Conservation (phyloP, 2,888 invertebrate species). For the Sarcophaga variegata region DNA sequence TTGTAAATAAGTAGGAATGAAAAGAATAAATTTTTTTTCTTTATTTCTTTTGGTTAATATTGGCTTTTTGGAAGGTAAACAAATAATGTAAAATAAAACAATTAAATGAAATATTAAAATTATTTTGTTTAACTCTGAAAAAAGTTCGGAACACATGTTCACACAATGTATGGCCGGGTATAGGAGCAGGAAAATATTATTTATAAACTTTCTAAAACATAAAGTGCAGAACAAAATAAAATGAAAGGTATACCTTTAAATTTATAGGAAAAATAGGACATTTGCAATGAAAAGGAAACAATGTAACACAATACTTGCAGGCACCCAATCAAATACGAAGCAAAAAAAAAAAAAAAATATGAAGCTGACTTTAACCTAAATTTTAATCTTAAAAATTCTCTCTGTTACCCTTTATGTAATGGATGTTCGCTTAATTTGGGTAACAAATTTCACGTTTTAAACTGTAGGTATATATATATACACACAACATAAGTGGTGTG, state of each 20-base stretch:
- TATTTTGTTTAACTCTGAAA: constrained; percentile 19
- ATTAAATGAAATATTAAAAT: constrained; percentile 68
- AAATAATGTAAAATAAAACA: constrained; percentile 52
- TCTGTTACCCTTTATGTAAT: too few species aligned
- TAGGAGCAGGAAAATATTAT: neutral
- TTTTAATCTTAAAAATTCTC: too few species aligned
- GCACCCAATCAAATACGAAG: too few species aligned
- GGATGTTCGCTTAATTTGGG: too few species aligned
- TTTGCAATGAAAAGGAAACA: neutral
- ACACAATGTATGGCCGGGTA: neutral
- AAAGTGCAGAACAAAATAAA: constrained; percentile 19
- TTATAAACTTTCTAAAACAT: constrained; percentile 61
- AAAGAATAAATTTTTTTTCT: neutral
- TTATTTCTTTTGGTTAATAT: constrained; percentile 17
- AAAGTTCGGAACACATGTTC: neutral
- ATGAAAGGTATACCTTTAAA: constrained; percentile 48
- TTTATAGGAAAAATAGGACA: neutral
- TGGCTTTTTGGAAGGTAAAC: constrained; percentile 53
- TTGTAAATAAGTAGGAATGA: constrained; percentile 22
- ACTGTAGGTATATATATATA: too few species aligned
- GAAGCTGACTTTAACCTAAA: too few species aligned
- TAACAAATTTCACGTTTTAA: too few species aligned
- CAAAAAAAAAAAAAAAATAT: too few species aligned
- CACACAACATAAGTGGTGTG: too few species aligned
- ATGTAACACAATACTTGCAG: too few species aligned